Conservation (phyloP, 2,113 vertebrate genomes). For the Scytalopus superciliaris region DNA sequence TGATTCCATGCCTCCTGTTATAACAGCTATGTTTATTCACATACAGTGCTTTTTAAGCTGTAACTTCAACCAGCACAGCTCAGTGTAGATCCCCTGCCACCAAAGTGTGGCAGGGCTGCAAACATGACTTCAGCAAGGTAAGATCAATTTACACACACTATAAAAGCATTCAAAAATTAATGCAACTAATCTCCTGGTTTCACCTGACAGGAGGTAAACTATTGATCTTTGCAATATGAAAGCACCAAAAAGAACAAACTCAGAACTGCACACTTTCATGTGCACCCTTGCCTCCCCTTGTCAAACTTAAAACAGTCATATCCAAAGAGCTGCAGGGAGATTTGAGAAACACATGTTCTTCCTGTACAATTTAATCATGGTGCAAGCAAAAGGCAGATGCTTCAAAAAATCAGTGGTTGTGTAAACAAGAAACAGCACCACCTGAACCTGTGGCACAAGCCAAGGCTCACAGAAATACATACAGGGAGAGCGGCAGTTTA, state of each 20-base stretch:
- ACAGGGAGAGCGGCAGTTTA: not conserved
- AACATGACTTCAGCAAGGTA: not conserved
- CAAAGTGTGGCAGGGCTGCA: not conserved
- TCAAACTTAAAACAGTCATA: conserved; percentile 4
- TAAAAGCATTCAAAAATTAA: conserved; percentile 24
- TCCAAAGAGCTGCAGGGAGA: conserved; percentile 12
- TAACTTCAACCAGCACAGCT: not conserved
- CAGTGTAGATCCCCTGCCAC: not conserved
- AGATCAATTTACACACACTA: not conserved
- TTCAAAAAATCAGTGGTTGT: not conserved
- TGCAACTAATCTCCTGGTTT: conserved; percentile 1
- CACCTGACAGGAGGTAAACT: conserved; percentile 29
- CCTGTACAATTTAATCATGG: not conserved
- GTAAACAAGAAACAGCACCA: not conserved
- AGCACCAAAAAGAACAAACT: conserved; percentile 1
- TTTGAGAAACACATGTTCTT: not conserved
- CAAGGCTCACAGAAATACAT: not conserved
- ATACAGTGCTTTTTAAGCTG: not conserved
- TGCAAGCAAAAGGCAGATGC: not conserved
- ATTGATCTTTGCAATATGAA: conserved; percentile 8
- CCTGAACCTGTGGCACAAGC: not conserved
- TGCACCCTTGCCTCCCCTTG: not conserved
- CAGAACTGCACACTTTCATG: not conserved
- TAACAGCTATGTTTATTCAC: not conserved
- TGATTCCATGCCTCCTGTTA: not conserved